These are phyloP conservation scores for Nyctibius grandis DNA, from an alignment of 2,797 vertebrate species.

Conservation along the genomic window DNA sequence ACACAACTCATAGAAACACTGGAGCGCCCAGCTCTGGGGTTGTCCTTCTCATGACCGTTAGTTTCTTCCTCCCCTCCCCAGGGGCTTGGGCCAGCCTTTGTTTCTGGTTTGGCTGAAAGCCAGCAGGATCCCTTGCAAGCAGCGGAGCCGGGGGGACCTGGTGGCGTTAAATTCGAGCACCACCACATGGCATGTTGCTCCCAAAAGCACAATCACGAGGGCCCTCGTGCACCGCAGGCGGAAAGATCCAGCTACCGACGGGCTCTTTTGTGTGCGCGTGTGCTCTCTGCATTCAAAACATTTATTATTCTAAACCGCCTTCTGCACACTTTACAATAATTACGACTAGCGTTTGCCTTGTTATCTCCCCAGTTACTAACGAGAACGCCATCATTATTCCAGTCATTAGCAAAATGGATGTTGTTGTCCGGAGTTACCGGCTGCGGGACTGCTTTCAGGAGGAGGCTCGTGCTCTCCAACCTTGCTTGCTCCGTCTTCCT, in stretches of 20 bases:
- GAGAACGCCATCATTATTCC: slow-evolving; percentile 47
- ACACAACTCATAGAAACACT: background rate
- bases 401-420: slow-evolving; percentile 52
- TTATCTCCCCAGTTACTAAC: slow-evolving; percentile 42
- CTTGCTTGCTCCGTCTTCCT: background rate
- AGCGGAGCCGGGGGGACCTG: rapidly evolving
- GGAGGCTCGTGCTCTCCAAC: background rate
- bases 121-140: background rate
- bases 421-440: slow-evolving; percentile 8
- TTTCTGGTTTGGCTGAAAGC: background rate
- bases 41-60: background rate
- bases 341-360: slow-evolving; percentile 27
- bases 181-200: background rate
- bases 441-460: slow-evolving; percentile 10
- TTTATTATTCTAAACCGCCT: slow-evolving; percentile 54
- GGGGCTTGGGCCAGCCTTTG: background rate
- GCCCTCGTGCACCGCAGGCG: background rate
- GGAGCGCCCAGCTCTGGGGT: background rate
- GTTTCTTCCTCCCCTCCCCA: rapidly evolving
- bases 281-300: background rate
- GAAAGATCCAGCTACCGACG: background rate
- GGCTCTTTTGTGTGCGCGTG: background rate
- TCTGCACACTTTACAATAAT: slow-evolving; percentile 16
- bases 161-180: background rate
- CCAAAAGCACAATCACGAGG: background rate